Conservation (phyloP, 2,797 vertebrate species). For the Numenius phaeopus region DNA sequence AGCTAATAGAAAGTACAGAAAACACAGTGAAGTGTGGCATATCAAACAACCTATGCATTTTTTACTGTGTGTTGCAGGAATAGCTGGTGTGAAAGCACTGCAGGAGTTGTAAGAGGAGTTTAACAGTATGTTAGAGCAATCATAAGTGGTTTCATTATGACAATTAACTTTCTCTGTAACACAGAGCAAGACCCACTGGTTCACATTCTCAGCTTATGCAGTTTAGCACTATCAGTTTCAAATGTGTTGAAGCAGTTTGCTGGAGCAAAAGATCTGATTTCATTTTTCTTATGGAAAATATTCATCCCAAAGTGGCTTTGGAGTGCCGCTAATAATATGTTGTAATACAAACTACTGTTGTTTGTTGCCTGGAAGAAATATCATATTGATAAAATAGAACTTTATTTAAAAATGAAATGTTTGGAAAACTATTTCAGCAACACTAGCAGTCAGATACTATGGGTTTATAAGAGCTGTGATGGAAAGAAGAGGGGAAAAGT, state of each 20-base stretch:
- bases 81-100: neutral
- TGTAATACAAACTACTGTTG: neutral
- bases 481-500: neutral
- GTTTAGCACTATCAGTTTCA: neutral
- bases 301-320: neutral
- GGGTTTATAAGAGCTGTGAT: neutral
- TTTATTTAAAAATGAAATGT: neutral
- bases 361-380: neutral
- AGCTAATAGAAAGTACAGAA: neutral
- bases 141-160: neutral
- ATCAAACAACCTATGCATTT: accelerated
- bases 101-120: neutral
- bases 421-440: neutral
- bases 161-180: neutral
- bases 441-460: neutral
- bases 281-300: constrained; percentile 1
- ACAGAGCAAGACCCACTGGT: neutral
- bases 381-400: neutral
- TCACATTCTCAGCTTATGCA: neutral
- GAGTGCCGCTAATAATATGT: neutral
- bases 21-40: neutral
- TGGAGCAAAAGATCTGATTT: neutral
- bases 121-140: neutral
- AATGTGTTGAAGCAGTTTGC: neutral
- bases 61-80: neutral